phyloP scores from a whole-genome alignment of 2,888 invertebrate genomes.

The Lasioglossum villosulum region DNA sequence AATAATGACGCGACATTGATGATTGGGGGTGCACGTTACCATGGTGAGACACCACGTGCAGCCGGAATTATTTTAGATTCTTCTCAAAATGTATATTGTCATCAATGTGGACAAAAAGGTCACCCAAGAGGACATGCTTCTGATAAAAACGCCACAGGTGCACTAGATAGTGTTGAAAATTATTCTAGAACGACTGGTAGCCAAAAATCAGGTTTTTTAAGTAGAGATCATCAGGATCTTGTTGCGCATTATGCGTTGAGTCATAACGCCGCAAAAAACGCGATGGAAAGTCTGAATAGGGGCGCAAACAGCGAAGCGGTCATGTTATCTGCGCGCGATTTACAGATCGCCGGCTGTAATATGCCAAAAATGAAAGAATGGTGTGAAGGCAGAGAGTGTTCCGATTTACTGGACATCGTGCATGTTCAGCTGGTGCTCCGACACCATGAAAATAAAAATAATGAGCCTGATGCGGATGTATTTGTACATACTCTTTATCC shows the following conservation, averaged over 20 bases:
- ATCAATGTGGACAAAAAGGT: slow-evolving; percentile 52
- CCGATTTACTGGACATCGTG: slow-evolving; percentile 24
- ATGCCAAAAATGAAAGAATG: slow-evolving; percentile 69
- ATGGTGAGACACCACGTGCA: slow-evolving; percentile 58
- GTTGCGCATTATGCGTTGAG: slow-evolving; percentile 66
- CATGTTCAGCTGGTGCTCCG: slow-evolving; percentile 67
- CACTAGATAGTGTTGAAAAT: slow-evolving; percentile 71
- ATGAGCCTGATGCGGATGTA: slow-evolving; percentile 65
- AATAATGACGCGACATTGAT: slow-evolving; percentile 52
- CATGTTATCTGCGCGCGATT: not conserved
- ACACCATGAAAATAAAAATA: slow-evolving; percentile 59
- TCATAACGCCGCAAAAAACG: slow-evolving; percentile 21
- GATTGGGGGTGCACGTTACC: slow-evolving; percentile 75
- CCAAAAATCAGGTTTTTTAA: slow-evolving; percentile 73
- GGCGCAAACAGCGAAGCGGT: not conserved
- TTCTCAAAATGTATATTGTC: slow-evolving; percentile 67
- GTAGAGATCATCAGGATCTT: slow-evolving; percentile 67
- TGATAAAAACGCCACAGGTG: slow-evolving; percentile 40
- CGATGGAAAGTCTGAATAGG: slow-evolving; percentile 68
- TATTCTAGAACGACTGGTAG: slow-evolving; percentile 61
- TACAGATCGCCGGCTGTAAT: fast-evolving
- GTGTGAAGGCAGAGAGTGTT: fast-evolving
- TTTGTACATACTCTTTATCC: slow-evolving; percentile 78
- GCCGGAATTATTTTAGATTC: slow-evolving; percentile 67
- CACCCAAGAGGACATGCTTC: slow-evolving; percentile 78